Evolutionary conservation across 2,888 invertebrate genomes (phyloP).

Genomic region (Alloscopus bannaensis): DNA sequence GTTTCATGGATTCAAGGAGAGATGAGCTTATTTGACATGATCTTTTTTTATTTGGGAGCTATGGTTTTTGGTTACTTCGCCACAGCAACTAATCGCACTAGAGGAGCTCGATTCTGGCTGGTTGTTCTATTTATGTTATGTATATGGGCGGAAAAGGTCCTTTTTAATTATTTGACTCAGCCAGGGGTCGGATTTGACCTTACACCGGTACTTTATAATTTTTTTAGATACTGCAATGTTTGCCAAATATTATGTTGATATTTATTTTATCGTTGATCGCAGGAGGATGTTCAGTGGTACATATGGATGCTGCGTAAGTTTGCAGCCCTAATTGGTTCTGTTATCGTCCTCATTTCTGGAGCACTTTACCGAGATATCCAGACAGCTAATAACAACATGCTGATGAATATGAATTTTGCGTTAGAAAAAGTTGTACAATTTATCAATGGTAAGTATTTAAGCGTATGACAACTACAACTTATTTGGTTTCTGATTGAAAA

Average conservation of each 20-base stretch:
- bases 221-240: conserved; percentile 1
- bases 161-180: conserved; percentile 68
- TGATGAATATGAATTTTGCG: conserved; percentile 54
- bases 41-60: conserved; percentile 79
- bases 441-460: conserved; percentile 65
- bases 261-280: conserved; percentile 47
- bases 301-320: conserved; percentile 77
- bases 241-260: conserved; percentile 8
- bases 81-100: conserved; percentile 79
- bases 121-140: conserved; percentile 78
- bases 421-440: conserved; percentile 55
- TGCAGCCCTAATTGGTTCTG: conserved; percentile 74
- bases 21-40: conserved; percentile 81
- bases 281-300: conserved; percentile 76
- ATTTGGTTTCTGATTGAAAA: too few relatives aligned
- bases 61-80: conserved; percentile 78
- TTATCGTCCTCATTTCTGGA: conserved; percentile 75
- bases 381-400: conserved; percentile 40
- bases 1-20: conserved; percentile 80
- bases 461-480: not conserved
- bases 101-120: conserved; percentile 79
- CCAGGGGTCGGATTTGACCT: conserved; percentile 24
- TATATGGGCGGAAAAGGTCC: conserved; percentile 72
- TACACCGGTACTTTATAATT: conserved; percentile 53
- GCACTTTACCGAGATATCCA: conserved; percentile 76